phyloP scores from a whole-genome alignment of 1,140 invertebrate genomes.

The Chrysoperla carnea region DNA sequence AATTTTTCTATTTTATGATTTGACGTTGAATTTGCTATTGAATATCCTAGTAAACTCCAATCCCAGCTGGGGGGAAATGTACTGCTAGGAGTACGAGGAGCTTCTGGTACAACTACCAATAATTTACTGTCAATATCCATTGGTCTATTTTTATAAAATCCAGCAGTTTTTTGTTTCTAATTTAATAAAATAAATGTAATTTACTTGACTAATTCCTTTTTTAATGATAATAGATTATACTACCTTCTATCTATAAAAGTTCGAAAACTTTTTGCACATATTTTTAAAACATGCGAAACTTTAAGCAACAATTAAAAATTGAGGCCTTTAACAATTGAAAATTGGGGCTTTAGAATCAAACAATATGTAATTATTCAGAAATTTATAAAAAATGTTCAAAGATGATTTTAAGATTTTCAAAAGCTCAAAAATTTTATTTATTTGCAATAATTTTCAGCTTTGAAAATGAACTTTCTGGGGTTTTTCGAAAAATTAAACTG shows the following conservation, averaged over 20 bases:
- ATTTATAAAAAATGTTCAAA: too few relatives aligned
- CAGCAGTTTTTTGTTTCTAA: slow-evolving; percentile 68
- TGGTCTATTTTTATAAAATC: slow-evolving; percentile 56
- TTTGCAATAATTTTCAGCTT: too few relatives aligned
- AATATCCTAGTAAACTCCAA: slow-evolving; percentile 39
- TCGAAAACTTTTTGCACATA: background rate
- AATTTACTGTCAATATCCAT: slow-evolving; percentile 51
- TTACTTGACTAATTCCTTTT: slow-evolving; percentile 2
- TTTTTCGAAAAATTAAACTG: too few relatives aligned
- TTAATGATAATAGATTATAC: slow-evolving; percentile 2
- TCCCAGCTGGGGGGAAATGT: slow-evolving; percentile 49
- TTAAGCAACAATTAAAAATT: too few relatives aligned
- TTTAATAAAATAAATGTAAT: slow-evolving; percentile 16
- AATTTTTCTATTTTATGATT: slow-evolving; percentile 26
- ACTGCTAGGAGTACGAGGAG: slow-evolving; percentile 49
- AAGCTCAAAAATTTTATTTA: too few relatives aligned
- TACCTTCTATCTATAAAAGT: background rate
- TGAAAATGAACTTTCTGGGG: too few relatives aligned
- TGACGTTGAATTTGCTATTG: slow-evolving; percentile 23
- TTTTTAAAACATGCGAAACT: too few relatives aligned
- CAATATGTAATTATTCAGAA: too few relatives aligned
- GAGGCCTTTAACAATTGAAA: too few relatives aligned
- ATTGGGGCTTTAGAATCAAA: too few relatives aligned
- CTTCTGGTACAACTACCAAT: slow-evolving; percentile 55
- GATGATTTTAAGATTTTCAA: too few relatives aligned